Evolutionary conservation across 2,113 vertebrate genomes (phyloP).

Genomic region (Hemicordylus capensis): DNA sequence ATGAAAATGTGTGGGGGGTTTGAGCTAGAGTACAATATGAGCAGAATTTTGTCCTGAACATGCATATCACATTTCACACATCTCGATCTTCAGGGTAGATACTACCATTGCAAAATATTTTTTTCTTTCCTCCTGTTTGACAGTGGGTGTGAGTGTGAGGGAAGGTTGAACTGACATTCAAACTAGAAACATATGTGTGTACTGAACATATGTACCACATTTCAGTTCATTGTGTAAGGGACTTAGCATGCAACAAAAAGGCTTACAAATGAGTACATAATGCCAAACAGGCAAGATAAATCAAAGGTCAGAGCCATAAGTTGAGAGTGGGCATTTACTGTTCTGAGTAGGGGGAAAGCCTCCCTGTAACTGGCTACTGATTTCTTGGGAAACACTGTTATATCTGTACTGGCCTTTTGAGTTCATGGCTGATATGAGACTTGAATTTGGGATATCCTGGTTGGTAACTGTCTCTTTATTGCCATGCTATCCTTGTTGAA

Average conservation of each 20-base stretch:
- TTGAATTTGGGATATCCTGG: neutral
- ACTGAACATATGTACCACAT: neutral
- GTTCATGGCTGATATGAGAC: neutral
- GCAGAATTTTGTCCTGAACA: neutral
- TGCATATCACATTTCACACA: neutral
- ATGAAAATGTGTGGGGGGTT: neutral
- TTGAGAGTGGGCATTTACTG: neutral
- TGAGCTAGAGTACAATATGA: neutral
- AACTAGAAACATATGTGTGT: neutral
- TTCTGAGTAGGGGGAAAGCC: neutral
- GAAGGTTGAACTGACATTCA: neutral
- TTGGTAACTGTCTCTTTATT: neutral
- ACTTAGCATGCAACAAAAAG: neutral
- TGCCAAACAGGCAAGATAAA: neutral
- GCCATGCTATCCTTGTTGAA: neutral
- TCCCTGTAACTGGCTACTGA: too few relatives aligned
- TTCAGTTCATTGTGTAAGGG: neutral
- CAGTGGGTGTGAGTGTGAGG: neutral
- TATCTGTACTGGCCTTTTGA: neutral
- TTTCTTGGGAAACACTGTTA: too few relatives aligned
- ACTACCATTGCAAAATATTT: neutral
- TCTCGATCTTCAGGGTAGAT: neutral
- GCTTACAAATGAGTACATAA: neutral
- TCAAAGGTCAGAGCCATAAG: neutral
- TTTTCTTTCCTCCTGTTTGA: neutral